Evolutionary conservation across 2,113 vertebrate genomes (phyloP), one percentile per base, ranked within the genome.

Genomic region (Petaurus breviceps): DNA sequence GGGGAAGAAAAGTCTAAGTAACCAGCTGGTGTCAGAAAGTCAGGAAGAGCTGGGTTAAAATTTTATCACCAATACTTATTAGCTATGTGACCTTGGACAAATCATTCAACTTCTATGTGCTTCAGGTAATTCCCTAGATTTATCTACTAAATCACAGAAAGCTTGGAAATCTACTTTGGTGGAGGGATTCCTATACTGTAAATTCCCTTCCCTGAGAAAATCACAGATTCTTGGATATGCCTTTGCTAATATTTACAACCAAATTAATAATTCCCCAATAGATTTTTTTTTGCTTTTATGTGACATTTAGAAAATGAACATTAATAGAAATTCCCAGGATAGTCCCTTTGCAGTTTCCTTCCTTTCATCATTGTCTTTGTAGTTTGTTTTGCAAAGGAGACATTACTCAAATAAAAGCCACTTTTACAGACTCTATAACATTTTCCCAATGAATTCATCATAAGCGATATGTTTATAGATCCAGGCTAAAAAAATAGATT

Each of bases 361-460:
- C 43, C n/a, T 43, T 19, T 92, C 77, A 92, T 61, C 61, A 51
- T 89, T 53, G 51, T 1, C 5, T 50, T 0, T 91, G 9, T 0
- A 52, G 37, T 57, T 95, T 97, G 24, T 52, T 26, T 94, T 96
- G 92, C 50, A 25, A 89, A 90, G 55, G 25, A 22, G 1, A 92
- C 49, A 1, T 50, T 94, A 47, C 94, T 95, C 94, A 37, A 92
- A 46, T 91, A n/a, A 52, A 1, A 3, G 16, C 24, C 52, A n/a
- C 51, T 49, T 68, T 92, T 90, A 95, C 93, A 24, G 94, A 92
- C 6, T 46, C 43, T 46, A 92, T 22, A 96, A 8, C 0, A 93
- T 96, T 96, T 92, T 54, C 55, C 89, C 52, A 96, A 93, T 94
- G 93, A 92, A 94, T 77, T 23, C 24, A 92, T 95, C 94, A 3